phyloP scores from a whole-genome alignment of 2,888 invertebrate species.

The Campoletis raptor region DNA sequence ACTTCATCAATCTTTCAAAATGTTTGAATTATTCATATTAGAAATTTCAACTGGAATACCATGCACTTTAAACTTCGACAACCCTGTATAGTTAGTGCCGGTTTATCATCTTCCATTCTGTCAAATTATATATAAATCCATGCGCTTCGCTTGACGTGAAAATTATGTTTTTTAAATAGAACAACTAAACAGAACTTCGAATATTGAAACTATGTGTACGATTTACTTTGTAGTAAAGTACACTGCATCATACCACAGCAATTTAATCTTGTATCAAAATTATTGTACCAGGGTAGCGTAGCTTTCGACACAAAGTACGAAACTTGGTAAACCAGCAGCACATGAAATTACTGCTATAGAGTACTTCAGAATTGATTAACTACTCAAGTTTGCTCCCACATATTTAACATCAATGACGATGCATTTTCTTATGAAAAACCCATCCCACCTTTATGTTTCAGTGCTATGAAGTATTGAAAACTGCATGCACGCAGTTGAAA shows the following conservation, averaged over 20 bases:
- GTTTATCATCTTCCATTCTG: neutral
- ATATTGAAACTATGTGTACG: neutral
- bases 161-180: neutral
- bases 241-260: neutral
- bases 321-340: no score
- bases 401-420: neutral
- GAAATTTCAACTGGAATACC: neutral
- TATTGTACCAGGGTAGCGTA: no score
- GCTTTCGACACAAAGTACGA: no score
- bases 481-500: slow-evolving; percentile 88
- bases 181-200: neutral
- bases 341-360: neutral
- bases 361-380: neutral
- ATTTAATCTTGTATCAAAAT: neutral
- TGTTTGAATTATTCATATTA: neutral
- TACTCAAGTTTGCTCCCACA: neutral
- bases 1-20: neutral
- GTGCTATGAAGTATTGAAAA: slow-evolving; percentile 89
- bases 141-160: neutral
- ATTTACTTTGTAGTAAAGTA: neutral
- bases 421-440: neutral
- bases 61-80: neutral
- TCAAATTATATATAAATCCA: neutral
- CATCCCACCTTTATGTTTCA: slow-evolving; percentile 76
- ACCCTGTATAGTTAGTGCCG: neutral